These are phyloP conservation scores for Porites rus DNA, from an alignment of 92 coral and sea anemone genomes.

Conservation along the genomic window DNA sequence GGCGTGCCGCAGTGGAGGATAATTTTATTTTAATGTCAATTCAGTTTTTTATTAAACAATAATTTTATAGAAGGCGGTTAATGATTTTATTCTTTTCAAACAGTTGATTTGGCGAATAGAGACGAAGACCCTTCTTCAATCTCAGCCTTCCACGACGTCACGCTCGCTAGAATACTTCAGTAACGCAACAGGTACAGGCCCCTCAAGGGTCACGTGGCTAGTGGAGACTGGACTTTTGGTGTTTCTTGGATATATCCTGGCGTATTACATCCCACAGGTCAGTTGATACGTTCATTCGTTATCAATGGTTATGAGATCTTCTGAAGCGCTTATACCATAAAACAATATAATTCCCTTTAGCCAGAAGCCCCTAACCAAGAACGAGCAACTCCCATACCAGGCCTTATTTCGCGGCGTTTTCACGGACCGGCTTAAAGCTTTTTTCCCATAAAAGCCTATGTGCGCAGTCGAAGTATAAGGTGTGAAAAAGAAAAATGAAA, in stretches of 20 bases:
- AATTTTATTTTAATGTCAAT: too few relatives aligned
- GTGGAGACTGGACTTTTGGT: slow-evolving; percentile 77
- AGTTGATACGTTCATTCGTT: slow-evolving; percentile 2
- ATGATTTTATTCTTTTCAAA: background rate
- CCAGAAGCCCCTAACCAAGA: background rate
- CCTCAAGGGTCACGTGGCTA: slow-evolving; percentile 73
- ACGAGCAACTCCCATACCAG: too few relatives aligned
- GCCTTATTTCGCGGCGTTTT: too few relatives aligned
- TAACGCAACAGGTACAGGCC: slow-evolving; percentile 76
- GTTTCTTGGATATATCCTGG: slow-evolving; percentile 73
- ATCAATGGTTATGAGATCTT: background rate
- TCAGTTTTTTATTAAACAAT: too few relatives aligned
- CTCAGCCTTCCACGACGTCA: slow-evolving; percentile 41
- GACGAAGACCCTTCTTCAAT: slow-evolving; percentile 26
- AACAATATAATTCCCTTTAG: background rate
- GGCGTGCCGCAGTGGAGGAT: too few relatives aligned
- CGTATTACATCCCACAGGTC: slow-evolving; percentile 88
- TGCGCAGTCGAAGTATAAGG: too few relatives aligned
- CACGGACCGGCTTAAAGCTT: too few relatives aligned
- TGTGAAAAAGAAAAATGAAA: too few relatives aligned
- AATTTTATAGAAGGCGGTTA: background rate
- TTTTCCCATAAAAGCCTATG: too few relatives aligned
- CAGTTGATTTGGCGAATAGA: slow-evolving; percentile 84
- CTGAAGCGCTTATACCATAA: background rate
- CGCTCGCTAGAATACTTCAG: slow-evolving; percentile 72